Evolutionary conservation across 2,888 invertebrate genomes (phyloP).

Genomic region (Nymphalis urticae): DNA sequence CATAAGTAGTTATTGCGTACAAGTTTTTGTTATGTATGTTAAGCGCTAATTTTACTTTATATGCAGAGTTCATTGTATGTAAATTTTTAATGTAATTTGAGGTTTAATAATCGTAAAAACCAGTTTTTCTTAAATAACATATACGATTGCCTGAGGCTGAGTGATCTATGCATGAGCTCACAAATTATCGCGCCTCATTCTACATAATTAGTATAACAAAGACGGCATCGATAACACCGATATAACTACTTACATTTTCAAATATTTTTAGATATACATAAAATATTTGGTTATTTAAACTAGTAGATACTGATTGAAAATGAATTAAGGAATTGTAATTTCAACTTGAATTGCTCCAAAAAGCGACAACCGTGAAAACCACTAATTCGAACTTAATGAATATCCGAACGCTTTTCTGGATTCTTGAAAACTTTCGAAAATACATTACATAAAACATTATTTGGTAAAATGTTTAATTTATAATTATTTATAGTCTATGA

Average conservation of each 20-base stretch:
- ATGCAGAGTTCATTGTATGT: conserved; percentile 27
- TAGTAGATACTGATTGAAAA: no score
- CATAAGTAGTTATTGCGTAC: conserved; percentile 1
- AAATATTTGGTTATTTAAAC: no score
- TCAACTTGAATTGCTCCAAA: no score
- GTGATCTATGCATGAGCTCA: not conserved
- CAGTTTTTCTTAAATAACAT: conserved; percentile 20
- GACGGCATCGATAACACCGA: not conserved
- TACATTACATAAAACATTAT: no score
- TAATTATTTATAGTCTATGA: no score
- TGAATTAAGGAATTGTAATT: no score
- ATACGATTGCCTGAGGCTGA: conserved; percentile 1
- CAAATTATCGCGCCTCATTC: conserved; percentile 1
- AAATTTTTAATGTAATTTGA: conserved; percentile 25
- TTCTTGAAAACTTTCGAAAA: no score
- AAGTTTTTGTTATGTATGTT: not conserved
- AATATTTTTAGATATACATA: no score
- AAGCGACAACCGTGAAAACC: no score
- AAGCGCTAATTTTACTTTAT: not conserved
- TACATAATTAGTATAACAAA: not conserved
- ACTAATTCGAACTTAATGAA: no score
- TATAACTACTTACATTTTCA: not conserved
- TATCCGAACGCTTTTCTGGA: no score
- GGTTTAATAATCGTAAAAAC: conserved; percentile 25
- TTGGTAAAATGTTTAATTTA: no score